Evolutionary conservation across 2,888 invertebrate species (phyloP), one percentile per base, ranked within the genome.

Genomic region (Archips xylosteana): DNA sequence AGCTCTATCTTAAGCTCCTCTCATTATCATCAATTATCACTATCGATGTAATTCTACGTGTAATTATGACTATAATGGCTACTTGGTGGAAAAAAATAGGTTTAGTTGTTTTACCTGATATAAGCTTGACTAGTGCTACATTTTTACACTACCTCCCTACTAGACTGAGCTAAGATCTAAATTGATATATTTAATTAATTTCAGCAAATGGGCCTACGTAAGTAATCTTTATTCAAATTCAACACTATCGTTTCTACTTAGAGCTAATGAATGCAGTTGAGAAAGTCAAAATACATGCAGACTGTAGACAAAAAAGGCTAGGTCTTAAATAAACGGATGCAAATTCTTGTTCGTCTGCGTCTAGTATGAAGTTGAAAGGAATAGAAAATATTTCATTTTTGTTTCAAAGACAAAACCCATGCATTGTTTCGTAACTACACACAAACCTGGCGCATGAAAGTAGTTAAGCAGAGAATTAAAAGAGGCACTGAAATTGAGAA

Each of bases 311-410:
- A 36, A 36, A 36, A 36, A 60, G 57, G 32, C 23, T 57, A 32
- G 57, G 32, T 32, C 13, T 34, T 59, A 59, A 62, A 62, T 45
- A 62, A 23, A 23, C 15, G 9, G 42, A 62, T 23, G 62, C 45
- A 63, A 63, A 63, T 63, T 32, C n/a, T 47, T n/a, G 15, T 63
- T 34, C 36, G 47, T 47, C 63, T 45, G 32, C 32, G 32, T 32
- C 63, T 45, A 12, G 23, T 23, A 42, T 23, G 63, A 45, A 63
- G 39, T 15, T 54, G 54, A 54, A 54, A 65, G 65, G 65, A 65
- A 12, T 51, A 51, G 51, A 65, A 65, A 65, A 51, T 65, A 64
- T 64, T 49, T 36, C 15, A 36, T 8, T 10, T n/a, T 15, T 51
- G 15, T 65, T 15, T 9, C 36, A 65, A 9, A 51, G n/a, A 23